These are phyloP conservation scores for Sminthurinus signatus DNA, from an alignment of 1,140 invertebrate genomes.

Conservation along the genomic window DNA sequence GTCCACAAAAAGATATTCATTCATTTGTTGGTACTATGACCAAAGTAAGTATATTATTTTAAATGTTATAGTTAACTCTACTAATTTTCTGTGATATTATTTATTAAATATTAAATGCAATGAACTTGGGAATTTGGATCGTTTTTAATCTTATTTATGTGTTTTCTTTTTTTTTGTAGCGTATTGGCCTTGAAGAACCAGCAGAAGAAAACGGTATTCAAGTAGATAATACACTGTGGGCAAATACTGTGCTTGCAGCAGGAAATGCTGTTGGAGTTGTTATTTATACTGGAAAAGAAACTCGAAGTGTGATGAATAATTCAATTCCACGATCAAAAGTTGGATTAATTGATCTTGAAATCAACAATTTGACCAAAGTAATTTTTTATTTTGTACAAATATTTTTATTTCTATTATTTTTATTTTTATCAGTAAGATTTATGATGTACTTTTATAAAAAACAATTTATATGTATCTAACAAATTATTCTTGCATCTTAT, in stretches of 20 bases:
- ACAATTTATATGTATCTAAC: too few species aligned
- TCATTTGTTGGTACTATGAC: slow-evolving; percentile 95
- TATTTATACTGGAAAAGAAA: slow-evolving; percentile 95
- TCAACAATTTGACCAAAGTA: slow-evolving; percentile 90
- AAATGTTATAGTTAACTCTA: too few species aligned
- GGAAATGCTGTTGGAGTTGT: slow-evolving; percentile 90
- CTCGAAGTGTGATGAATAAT: slow-evolving; percentile 97
- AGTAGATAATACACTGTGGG: slow-evolving; percentile 97
- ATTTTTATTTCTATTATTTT: too few species aligned
- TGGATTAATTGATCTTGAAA: slow-evolving; percentile 88
- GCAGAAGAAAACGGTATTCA: slow-evolving; percentile 59
- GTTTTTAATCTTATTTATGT: slow-evolving; percentile 9
- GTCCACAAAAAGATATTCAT: slow-evolving; percentile 96
- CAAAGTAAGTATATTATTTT: slow-evolving; percentile 57
- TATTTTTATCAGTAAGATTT: too few species aligned
- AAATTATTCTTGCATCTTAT: background rate
- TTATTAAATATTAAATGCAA: too few species aligned
- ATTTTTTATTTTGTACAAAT: background rate
- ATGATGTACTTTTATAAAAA: too few species aligned
- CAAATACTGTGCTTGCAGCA: slow-evolving; percentile 95
- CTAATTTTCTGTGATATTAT: too few species aligned
- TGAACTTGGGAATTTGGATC: too few species aligned
- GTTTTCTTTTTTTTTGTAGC: slow-evolving; percentile 13
- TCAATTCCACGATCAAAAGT: slow-evolving; percentile 70
- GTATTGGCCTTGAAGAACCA: background rate